These are phyloP conservation scores for Syrrhaptes paradoxus DNA, from an alignment of 2,113 vertebrate species.

Conservation along the genomic window DNA sequence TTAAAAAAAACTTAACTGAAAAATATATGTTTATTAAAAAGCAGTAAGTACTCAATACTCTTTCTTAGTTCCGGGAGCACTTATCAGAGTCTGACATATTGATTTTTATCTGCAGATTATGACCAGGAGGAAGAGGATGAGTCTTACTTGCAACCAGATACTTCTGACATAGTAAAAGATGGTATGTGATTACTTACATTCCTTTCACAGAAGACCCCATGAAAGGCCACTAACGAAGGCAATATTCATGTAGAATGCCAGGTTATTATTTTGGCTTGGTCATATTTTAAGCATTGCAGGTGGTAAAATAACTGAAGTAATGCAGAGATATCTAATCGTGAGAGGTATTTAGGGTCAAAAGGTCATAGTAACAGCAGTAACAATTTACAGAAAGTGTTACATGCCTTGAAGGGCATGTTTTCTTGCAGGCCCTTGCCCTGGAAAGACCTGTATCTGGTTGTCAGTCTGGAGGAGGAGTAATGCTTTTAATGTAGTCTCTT, in stretches of 20 bases:
- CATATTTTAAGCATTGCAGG: neutral
- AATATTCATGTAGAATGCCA: neutral
- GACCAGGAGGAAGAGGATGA: conserved; percentile 87
- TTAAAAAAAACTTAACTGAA: neutral
- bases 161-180: conserved; percentile 50
- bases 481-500: neutral
- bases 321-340: neutral
- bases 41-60: neutral
- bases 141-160: conserved; percentile 88
- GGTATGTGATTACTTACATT: conserved; percentile 55
- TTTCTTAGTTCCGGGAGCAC: neutral
- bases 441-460: neutral
- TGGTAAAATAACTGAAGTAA: neutral
- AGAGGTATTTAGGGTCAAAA: neutral
- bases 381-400: neutral
- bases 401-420: neutral
- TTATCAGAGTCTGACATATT: neutral
- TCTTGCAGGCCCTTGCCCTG: neutral
- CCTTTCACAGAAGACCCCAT: neutral
- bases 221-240: neutral
- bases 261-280: neutral
- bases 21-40: neutral
- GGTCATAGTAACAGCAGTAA: neutral
- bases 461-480: neutral
- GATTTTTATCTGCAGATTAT: conserved; percentile 77